These are phyloP conservation scores for Agrotis segetum DNA, from an alignment of 2,888 invertebrate species.

Conservation along the genomic window DNA sequence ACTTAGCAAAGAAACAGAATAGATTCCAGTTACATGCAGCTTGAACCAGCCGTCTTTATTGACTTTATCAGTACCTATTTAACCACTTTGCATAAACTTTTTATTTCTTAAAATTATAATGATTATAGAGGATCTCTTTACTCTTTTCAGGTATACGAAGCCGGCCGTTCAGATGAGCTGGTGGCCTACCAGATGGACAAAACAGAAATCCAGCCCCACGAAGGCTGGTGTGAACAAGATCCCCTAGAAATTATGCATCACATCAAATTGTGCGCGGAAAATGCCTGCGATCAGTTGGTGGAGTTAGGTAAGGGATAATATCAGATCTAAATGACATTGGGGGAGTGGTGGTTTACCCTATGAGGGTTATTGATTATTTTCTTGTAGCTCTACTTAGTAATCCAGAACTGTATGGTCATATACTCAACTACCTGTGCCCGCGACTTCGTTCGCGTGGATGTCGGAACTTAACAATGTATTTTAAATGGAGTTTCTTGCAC, in stretches of 20 bases:
- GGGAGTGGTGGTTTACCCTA: background rate
- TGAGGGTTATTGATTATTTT: constrained; percentile 7
- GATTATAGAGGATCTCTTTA: background rate
- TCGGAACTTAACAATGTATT: too few relatives aligned
- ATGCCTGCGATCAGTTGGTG: constrained; percentile 92
- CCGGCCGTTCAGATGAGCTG: constrained; percentile 94
- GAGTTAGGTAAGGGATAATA: constrained; percentile 84
- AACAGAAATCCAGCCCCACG: constrained; percentile 94
- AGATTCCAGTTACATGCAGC: too few relatives aligned
- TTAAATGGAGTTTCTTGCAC: too few relatives aligned
- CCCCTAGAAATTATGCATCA: constrained; percentile 96
- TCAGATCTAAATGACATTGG: constrained; percentile 9
- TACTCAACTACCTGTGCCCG: too few relatives aligned
- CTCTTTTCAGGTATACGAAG: constrained; percentile 93
- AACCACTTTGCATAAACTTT: too few relatives aligned
- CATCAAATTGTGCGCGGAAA: constrained; percentile 95
- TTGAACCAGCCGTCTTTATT: too few relatives aligned
- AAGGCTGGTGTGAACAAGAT: constrained; percentile 98
- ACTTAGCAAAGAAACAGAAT: too few relatives aligned
- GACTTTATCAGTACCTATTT: too few relatives aligned
- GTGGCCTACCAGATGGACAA: constrained; percentile 96
- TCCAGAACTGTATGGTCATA: background rate
- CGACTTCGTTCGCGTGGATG: too few relatives aligned
- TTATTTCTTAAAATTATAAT: too few relatives aligned
- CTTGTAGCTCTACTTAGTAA: background rate